These are phyloP conservation scores for Clitarchus hookeri DNA, from an alignment of 2,888 invertebrate genomes.

Conservation along the genomic window DNA sequence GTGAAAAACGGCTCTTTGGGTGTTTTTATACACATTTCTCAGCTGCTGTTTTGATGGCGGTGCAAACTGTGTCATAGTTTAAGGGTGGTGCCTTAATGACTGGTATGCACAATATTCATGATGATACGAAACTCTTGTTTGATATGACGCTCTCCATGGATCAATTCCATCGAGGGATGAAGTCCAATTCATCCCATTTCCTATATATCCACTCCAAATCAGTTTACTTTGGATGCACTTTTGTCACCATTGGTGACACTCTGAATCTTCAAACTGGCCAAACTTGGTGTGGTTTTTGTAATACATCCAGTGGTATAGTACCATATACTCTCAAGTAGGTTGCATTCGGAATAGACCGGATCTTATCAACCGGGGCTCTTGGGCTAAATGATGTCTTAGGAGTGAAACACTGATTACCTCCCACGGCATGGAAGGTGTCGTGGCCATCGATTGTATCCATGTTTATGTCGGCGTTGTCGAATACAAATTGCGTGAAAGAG, in stretches of 20 bases:
- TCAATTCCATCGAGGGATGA: background rate
- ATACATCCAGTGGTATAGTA: background rate
- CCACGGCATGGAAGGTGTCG: constrained; percentile 19
- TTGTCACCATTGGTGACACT: background rate
- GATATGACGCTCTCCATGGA: background rate
- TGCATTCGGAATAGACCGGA: background rate
- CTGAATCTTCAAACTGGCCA: background rate
- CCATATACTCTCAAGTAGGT: background rate
- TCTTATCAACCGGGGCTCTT: background rate
- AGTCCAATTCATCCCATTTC: background rate
- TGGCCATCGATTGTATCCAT: constrained; percentile 19
- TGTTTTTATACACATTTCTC: background rate
- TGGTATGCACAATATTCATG: background rate
- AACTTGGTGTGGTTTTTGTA: background rate
- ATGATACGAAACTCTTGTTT: background rate
- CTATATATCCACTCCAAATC: background rate
- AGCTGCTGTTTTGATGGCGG: background rate
- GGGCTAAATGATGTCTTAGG: background rate
- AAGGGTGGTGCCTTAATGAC: background rate
- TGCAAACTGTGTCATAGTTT: background rate
- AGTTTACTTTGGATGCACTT: background rate
- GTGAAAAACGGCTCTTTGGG: background rate
- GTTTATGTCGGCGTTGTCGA: constrained; percentile 21
- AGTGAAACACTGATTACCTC: constrained; percentile 10
- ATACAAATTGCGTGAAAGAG: constrained; percentile 22